Conservation (phyloP, 2,113 vertebrate genomes). For the Nannobrachium achirus region DNA sequence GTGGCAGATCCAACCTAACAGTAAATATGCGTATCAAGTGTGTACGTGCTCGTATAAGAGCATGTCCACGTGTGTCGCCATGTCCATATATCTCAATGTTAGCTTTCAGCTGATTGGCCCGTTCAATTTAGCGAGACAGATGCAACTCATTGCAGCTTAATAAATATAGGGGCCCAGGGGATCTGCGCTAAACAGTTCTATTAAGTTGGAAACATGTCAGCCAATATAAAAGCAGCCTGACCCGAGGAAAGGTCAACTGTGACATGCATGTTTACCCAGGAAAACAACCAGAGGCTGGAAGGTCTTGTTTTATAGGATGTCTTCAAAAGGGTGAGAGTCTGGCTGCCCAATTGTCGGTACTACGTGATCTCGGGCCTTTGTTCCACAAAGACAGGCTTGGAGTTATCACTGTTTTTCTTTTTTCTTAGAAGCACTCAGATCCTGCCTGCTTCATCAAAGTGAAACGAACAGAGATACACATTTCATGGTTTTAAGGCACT, state of each 20-base stretch:
- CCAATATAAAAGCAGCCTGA: slow-evolving; percentile 86
- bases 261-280: slow-evolving; percentile 85
- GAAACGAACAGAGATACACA: slow-evolving; percentile 19
- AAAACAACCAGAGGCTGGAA: slow-evolving; percentile 81
- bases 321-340: slow-evolving; percentile 69
- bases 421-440: slow-evolving; percentile 35
- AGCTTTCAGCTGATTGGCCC: slow-evolving; percentile 75
- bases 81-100: slow-evolving; percentile 71
- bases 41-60: slow-evolving; percentile 27
- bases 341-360: slow-evolving; percentile 63
- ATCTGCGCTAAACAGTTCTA: slow-evolving; percentile 84
- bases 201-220: slow-evolving; percentile 88
- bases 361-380: slow-evolving; percentile 70
- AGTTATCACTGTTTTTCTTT: slow-evolving; percentile 48
- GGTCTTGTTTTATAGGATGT: slow-evolving; percentile 79
- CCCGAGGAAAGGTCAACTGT: slow-evolving; percentile 84
- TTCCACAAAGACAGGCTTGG: slow-evolving; percentile 38
- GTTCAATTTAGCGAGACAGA: slow-evolving; percentile 81
- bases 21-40: slow-evolving; percentile 16
- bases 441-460: slow-evolving; percentile 15
- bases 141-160: slow-evolving; percentile 86
- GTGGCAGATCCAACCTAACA: neutral
- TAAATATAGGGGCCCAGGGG: slow-evolving; percentile 83
- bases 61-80: slow-evolving; percentile 23
- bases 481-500: slow-evolving; percentile 16